Evolutionary conservation across 2,113 vertebrate species (phyloP), one percentile per base, ranked within the genome.

Genomic region (Larimichthys crocea): DNA sequence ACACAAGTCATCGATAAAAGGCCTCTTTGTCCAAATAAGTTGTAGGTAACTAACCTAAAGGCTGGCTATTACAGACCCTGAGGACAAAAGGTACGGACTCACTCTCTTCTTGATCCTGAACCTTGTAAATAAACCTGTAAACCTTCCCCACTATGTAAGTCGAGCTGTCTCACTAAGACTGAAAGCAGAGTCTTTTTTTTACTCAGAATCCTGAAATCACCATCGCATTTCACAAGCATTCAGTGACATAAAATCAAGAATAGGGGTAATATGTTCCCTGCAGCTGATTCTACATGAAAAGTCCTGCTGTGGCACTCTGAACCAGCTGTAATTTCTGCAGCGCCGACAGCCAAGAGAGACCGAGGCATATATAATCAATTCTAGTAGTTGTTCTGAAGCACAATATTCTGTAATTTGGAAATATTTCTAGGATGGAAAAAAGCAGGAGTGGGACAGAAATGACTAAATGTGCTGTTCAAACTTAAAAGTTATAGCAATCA

Each of bases 241-340:
- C 2, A 15, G 64, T 48, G 61, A 83, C 65, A 67, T 31, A 80
- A 53, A 83, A 76, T 71, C 63, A 77, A 70, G 46, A 84, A 57
- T 15, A 48, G 29, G 9, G 56, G 53, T 19, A 17, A 75, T 44
- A 67, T 24, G 40, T 35, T 44, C 67, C 70, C 71, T 17, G 53
- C 2, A 16, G 84, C 76, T 61, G 61, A 77, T 67, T 82, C 52
- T 57, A 52, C 64, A 80, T 31, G 63, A 69, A 76, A 70, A 69
- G 29, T 61, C 68, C 60, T 22, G 31, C 66, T 59, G 79, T 55
- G 67, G 67, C 48, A 56, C 24, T 83, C 26, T 52, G 42, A 82
- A 46, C 3, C 46, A 69, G 29, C 72, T 85, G 73, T 35, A 60
- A 85, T 87, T 87, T 80, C 65, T 73, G 52, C 31, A 48, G 68